These are phyloP conservation scores for Phaethornis superciliosus DNA, from an alignment of 2,113 vertebrate species.

Conservation along the genomic window DNA sequence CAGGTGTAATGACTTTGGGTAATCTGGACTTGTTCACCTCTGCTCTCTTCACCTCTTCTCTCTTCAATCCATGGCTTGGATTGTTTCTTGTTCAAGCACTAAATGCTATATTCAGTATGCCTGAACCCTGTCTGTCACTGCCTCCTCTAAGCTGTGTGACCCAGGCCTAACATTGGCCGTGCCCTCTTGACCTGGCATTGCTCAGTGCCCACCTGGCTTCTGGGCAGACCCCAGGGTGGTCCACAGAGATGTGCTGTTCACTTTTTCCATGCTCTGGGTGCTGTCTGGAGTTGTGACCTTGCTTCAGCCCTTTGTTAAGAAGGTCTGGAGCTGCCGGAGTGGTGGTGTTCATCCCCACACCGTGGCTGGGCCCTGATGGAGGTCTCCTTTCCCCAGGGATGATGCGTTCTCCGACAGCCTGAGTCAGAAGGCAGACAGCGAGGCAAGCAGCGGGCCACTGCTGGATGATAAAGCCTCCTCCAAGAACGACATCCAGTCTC, in stretches of 20 bases:
- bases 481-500: slow-evolving; percentile 94
- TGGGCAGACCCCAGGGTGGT: neutral
- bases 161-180: neutral
- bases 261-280: neutral
- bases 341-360: fast-evolving
- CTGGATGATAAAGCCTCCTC: slow-evolving; percentile 94
- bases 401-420: slow-evolving; percentile 97
- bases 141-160: fast-evolving
- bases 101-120: neutral
- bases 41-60: fast-evolving
- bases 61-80: no score
- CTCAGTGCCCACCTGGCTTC: neutral
- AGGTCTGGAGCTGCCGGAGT: neutral
- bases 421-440: slow-evolving; percentile 97
- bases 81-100: neutral
- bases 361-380: neutral
- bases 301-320: neutral
- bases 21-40: neutral
- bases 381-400: slow-evolving; percentile 80
- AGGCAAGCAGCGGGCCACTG: slow-evolving; percentile 94
- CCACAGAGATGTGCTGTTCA: fast-evolving
- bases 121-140: neutral
- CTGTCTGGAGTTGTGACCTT: neutral
- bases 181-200: neutral
- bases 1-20: neutral